Base-by-base conservation (phyloP, 1,140 invertebrate genomes). In the Drosophila busckii region DNA sequence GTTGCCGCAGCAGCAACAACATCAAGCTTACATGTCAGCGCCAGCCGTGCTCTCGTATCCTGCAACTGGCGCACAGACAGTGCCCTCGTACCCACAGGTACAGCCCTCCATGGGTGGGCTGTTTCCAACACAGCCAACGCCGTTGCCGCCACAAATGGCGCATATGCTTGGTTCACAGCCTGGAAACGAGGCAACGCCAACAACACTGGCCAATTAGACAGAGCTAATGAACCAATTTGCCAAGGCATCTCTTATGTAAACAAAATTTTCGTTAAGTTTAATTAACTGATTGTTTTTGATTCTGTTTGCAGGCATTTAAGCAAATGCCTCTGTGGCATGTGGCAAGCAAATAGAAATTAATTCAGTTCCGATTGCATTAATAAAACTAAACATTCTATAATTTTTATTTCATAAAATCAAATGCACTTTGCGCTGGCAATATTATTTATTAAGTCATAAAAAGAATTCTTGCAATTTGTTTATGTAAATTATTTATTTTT, bases 41-140 rank as follows among this genome's bases (percentile, higher is more conserved):
- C 84, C 85, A 20, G 56, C 73, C 6, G 29, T 64, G 8, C 56
- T 86, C 8, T 86, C 84, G 19, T 85, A 86, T 61, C 82, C 84
- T 15, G 58, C 70, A 10, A 61, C 71, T 4, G 68, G 62, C 6
- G 50, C 84, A 6, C 85, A 84, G 45, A 87, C 85, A 1, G 70
- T 86, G 20, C 60, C 84, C 13, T 82, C 85, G 20, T 87, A 85
- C 67, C 86, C 86, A 10, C 86, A 87, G 44, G 75, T 87, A 8
- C 86, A 87, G 25, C 69, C 84, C 32, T 73, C 83, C 1, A 85
- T 84, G 80, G 70, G 71, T 6, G 84, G 78, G 15, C 38, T 82
- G 6, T 86, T 86, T 50, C 70, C 78, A 10, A 76, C 84, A 32
- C 73, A 80, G 41, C 58, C 78, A 17, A 86, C 84, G 52, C 84